Conservation (phyloP, 2,888 invertebrate species). For the Enchytraeus crypticus region DNA sequence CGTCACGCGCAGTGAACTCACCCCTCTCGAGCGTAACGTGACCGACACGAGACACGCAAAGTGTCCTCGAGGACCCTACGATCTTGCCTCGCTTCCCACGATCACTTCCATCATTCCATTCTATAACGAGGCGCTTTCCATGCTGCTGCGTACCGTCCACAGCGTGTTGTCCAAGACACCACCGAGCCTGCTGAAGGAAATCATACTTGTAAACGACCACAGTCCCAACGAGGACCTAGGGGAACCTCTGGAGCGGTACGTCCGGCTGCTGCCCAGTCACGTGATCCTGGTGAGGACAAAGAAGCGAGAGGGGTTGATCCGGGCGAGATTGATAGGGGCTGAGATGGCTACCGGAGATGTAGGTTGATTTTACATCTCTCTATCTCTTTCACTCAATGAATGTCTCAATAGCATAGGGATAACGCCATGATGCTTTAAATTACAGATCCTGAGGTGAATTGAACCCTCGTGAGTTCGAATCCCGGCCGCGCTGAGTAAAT, state of each 20-base stretch:
- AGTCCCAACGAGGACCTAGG: conserved; percentile 25
- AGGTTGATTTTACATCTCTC: too few species aligned
- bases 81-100: conserved; percentile 20
- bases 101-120: conserved; percentile 29
- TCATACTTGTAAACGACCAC: conserved; percentile 22
- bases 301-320: conserved; percentile 30
- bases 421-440: too few species aligned
- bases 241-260: conserved; percentile 23
- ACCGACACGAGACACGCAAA: conserved; percentile 21
- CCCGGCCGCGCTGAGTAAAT: too few species aligned
- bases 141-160: conserved; percentile 39
- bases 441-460: too few species aligned
- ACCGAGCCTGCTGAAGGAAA: conserved; percentile 20
- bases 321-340: conserved; percentile 29
- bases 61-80: conserved; percentile 16
- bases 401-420: too few species aligned
- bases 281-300: conserved; percentile 23
- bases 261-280: conserved; percentile 21
- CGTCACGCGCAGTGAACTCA: conserved; percentile 26
- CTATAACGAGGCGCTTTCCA: conserved; percentile 38
- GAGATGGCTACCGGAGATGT: conserved; percentile 26
- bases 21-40: conserved; percentile 25
- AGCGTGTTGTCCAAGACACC: conserved; percentile 28
- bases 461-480: too few species aligned
- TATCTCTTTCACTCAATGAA: too few species aligned